These are phyloP conservation scores for Stegana nigrithorax DNA, from an alignment of 2,888 invertebrate species.

Conservation along the genomic window DNA sequence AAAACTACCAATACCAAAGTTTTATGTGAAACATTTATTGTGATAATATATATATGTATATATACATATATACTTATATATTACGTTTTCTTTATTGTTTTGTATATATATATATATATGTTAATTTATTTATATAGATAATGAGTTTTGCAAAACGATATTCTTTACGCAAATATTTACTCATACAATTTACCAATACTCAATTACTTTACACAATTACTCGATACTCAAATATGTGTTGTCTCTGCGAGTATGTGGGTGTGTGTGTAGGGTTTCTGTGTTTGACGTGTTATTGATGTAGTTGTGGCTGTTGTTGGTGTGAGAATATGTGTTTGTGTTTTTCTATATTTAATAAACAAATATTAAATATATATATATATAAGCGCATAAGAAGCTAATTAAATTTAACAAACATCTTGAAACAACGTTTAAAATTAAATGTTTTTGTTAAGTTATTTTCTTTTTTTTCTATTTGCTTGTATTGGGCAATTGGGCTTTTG, in stretches of 20 bases:
- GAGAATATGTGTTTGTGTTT: slow-evolving; percentile 16
- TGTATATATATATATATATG: not conserved
- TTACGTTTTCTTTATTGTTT: not conserved
- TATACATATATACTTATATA: slow-evolving; percentile 39
- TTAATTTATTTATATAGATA: not conserved
- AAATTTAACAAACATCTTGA: slow-evolving; percentile 41
- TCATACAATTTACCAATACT: not conserved
- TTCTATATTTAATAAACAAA: slow-evolving; percentile 31
- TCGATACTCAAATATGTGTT: not conserved
- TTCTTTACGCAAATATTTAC: not conserved
- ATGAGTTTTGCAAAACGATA: not conserved
- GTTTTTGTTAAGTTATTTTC: not conserved
- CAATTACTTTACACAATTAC: not conserved
- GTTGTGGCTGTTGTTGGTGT: slow-evolving; percentile 17
- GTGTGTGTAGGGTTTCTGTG: not conserved
- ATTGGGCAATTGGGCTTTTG: not conserved
- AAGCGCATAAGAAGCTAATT: slow-evolving; percentile 48
- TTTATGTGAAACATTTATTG: slow-evolving; percentile 58
- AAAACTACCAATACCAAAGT: slow-evolving; percentile 43
- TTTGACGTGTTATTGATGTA: not conserved
- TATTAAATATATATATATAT: slow-evolving; percentile 29
- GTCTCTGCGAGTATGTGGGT: not conserved
- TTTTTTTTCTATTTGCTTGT: not conserved
- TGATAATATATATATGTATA: slow-evolving; percentile 31
- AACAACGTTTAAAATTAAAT: slow-evolving; percentile 19